Evolutionary conservation across 2,113 vertebrate species (phyloP).

Genomic region (Melanotaenia duboulayi): DNA sequence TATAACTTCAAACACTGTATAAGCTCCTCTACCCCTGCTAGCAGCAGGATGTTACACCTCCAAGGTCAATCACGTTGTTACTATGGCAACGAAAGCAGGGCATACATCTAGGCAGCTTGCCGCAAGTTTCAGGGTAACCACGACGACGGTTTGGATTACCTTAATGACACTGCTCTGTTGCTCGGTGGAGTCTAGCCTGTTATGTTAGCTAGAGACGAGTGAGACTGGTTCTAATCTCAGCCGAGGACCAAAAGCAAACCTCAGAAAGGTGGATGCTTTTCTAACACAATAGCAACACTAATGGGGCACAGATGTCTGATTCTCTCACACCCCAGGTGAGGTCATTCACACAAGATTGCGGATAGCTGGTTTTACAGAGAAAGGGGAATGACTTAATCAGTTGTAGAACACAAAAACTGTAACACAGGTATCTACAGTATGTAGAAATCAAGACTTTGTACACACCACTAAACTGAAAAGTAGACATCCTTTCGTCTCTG

Average conservation of each 20-base stretch:
- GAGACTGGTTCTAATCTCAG: constrained; percentile 21
- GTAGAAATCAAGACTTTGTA: not conserved
- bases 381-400: not conserved
- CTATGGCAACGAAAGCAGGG: constrained; percentile 67
- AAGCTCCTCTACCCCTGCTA: constrained; percentile 31
- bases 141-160: constrained; percentile 57
- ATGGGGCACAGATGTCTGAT: constrained; percentile 36
- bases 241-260: constrained; percentile 17
- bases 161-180: constrained; percentile 55
- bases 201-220: constrained; percentile 12
- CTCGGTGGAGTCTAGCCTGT: constrained; percentile 3
- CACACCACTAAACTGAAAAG: not conserved
- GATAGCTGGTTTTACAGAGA: constrained; percentile 8
- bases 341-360: constrained; percentile 22
- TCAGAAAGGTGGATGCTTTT: constrained; percentile 19
- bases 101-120: constrained; percentile 35
- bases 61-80: constrained; percentile 69
- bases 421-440: not conserved
- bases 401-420: constrained; percentile 12
- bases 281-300: constrained; percentile 22
- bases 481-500: constrained; percentile 13
- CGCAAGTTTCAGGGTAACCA: constrained; percentile 64
- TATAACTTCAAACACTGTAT: constrained; percentile 19
- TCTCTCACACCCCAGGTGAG: constrained; percentile 36
- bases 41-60: constrained; percentile 48